phyloP scores from a whole-genome alignment of 1,140 invertebrate species.

The Fopius arisanus region DNA sequence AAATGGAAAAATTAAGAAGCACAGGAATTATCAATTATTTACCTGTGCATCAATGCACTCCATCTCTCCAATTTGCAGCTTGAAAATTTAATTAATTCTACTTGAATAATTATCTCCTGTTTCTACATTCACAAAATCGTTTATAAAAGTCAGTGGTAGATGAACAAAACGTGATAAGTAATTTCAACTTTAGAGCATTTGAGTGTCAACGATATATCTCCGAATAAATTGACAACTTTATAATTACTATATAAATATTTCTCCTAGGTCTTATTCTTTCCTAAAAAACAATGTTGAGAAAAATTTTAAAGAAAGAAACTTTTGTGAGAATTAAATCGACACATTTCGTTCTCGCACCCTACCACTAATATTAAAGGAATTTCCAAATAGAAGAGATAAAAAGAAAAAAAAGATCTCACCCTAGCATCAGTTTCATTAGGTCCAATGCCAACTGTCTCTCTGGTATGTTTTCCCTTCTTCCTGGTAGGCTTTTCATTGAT shows the following conservation, averaged over 20 bases:
- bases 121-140: not conserved
- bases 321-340: too few species aligned
- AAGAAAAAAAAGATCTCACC: constrained; percentile 54
- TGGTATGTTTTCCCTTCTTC: constrained; percentile 63
- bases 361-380: not conserved
- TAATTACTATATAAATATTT: too few species aligned
- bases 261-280: too few species aligned
- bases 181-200: too few species aligned
- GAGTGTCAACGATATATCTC: too few species aligned
- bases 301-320: too few species aligned
- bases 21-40: constrained; percentile 42
- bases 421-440: constrained; percentile 71
- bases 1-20: not conserved
- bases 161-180: not conserved
- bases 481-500: constrained; percentile 56
- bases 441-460: constrained; percentile 65
- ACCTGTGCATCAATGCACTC: constrained; percentile 74
- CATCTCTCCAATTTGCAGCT: constrained; percentile 69
- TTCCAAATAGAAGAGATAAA: not conserved
- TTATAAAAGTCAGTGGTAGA: not conserved
- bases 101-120: not conserved
- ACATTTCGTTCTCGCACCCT: too few species aligned
- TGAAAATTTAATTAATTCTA: constrained; percentile 57
- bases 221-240: too few species aligned
- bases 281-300: too few species aligned